Evolutionary conservation across 2,113 vertebrate genomes (phyloP), one percentile per base, ranked within the genome.

Genomic region (Phalacrocorax brasilianus): DNA sequence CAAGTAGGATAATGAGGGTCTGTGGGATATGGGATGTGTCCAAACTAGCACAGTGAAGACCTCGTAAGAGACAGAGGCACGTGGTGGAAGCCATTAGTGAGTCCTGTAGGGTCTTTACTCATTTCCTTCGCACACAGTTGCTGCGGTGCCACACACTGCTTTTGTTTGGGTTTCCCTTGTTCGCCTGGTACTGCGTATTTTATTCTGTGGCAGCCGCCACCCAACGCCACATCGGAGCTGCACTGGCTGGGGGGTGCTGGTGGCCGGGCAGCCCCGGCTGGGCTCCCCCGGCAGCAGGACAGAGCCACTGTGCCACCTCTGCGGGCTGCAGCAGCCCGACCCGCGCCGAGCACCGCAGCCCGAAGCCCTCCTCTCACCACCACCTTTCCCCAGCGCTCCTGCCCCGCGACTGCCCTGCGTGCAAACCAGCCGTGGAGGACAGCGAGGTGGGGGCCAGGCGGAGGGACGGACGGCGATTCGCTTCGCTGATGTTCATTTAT

Each of bases 1-100:
- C 70, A 45, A 90, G 97, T 80, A 95, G 91, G 94, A 97, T 96
- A 97, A 97, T 95, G 96, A 97, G 96, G 97, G 94, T 97, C 96
- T 96, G 93, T 97, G 96, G 97, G 95, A 97, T 94, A 93, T 83
- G 82, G 91, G 95, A 93, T 93, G 96, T 95, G 89, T 96, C 95
- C 97, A 96, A 89, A 91, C 95, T 27, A 45, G 87, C 85, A 12
- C 74, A 91, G 94, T 2, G 59, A 93, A 95, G 96, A 40, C 95
- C 92, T 95, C 58, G 56, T 81, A 30, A 9, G 82, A 95, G 96
- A 45, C 82, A 83, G 94, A 88, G 81, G 86, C 75, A 28, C 17
- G 4, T 8, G 9, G 94, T 70, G 82, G 94, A 93, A 86, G 87
- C 95, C 75, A 91, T 93, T 84, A 94, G 94, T 35, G 85, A 90